A percentile compares a stretch with the other conserved stretches of the same genome.
Evolutionary conservation across 37 sponge, comb jelly and placozoan species (phyloP).

Genomic region (Eunapius fragilis): DNA sequence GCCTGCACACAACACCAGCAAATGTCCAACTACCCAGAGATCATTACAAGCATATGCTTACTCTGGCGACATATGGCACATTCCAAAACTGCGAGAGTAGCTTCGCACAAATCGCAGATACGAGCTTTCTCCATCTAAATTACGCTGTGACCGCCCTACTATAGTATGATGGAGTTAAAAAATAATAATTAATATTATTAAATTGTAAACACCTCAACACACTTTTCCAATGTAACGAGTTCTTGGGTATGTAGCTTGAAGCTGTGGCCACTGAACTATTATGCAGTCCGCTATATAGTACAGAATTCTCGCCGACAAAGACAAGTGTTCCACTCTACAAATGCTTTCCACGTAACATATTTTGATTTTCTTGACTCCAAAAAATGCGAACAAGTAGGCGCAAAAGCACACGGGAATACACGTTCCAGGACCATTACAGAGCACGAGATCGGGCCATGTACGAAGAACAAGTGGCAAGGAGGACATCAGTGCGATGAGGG

Average conservation of each 20-base stretch:
- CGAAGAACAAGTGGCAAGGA: slow-evolving; percentile 59
- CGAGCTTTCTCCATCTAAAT: background rate
- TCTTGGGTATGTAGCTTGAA: slow-evolving; percentile 74
- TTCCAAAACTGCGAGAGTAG: background rate
- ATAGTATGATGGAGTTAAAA: background rate
- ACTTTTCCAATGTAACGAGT: slow-evolving; percentile 85
- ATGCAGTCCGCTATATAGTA: slow-evolving; percentile 86
- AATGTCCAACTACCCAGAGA: no score
- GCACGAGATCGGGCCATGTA: slow-evolving; percentile 79
- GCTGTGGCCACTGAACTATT: slow-evolving; percentile 94
- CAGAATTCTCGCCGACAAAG: slow-evolving; percentile 86
- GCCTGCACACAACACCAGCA: background rate
- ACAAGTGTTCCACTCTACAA: slow-evolving; percentile 86
- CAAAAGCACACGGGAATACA: slow-evolving; percentile 90
- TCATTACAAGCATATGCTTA: background rate
- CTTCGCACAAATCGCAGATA: background rate
- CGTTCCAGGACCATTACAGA: slow-evolving; percentile 98
- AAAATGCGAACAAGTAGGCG: slow-evolving; percentile 64
- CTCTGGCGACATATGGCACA: background rate
- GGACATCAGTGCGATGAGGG: slow-evolving; percentile 61
- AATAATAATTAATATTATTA: background rate
- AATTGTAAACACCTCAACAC: slow-evolving; percentile 14
- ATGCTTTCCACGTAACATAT: slow-evolving; percentile 98
- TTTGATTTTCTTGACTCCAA: slow-evolving; percentile 39
- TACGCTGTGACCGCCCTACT: background rate